Evolutionary conservation across 2,888 invertebrate species (phyloP), one percentile per base, ranked within the genome.

Genomic region (Hydraecia micacea): DNA sequence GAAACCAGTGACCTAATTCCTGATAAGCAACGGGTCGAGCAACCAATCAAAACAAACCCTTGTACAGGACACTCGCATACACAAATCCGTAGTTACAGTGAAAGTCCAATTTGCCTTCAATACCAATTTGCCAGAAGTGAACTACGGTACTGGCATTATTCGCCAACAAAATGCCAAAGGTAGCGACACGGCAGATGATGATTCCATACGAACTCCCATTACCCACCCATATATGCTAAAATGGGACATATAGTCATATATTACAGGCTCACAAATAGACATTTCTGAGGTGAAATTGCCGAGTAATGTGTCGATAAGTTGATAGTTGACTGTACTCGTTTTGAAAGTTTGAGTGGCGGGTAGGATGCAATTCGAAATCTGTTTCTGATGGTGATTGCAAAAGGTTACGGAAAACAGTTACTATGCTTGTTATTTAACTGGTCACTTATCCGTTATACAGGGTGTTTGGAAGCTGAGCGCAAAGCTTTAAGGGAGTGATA

Each of bases 121-220:
- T 85, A 88, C 87, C 90, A 91, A 93, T 94, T 94, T 91, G 91
- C 89, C 88, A 90, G 90, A 90, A 78, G 72, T 84, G 55, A 72
- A 77, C 71, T 83, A 77, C 68, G 66, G 67, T 71, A 80, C 78
- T 75, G 68, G 75, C 86, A 88, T 87, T 87, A 87, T 77, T 73
- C 28, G 81, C 72, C 83, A 82, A 79, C 58, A 76, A 91, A 93
- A 92, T 92, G 92, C 89, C 91, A 91, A 89, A 87, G 84, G 85
- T 86, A 79, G 86, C 66, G 75, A 84, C 80, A 85, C 81, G 81
- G 85, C 80, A 73, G 80, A 81, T 90, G 90, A 91, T 90, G 89
- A 89, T 90, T 90, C 88, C 88, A 88, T 91, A 88, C 84, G 81
- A 82, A 80, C 79, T 86, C 83, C 87, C 81, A 86, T 86, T 90